Evolutionary conservation across 2,113 vertebrate species (phyloP).

Genomic region (Indicator indicator): DNA sequence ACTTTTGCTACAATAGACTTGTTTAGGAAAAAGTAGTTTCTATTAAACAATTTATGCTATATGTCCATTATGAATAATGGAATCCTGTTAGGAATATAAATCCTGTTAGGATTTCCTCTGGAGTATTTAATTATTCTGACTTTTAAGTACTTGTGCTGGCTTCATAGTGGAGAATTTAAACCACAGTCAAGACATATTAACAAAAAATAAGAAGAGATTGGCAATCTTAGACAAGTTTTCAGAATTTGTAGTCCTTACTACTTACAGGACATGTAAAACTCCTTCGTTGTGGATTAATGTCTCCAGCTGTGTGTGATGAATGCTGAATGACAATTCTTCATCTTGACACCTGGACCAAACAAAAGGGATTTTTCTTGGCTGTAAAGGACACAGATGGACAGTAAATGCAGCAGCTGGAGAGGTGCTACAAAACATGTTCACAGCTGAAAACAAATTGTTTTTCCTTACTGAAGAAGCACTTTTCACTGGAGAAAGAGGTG

Average conservation of each 20-base stretch:
- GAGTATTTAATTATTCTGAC: neutral
- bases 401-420: neutral
- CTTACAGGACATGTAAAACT: neutral
- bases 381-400: neutral
- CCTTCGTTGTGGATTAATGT: neutral
- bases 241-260: neutral
- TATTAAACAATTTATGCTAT: neutral
- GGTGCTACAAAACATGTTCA: neutral
- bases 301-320: neutral
- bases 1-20: neutral
- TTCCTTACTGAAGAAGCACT: neutral
- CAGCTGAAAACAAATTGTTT: neutral
- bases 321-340: neutral
- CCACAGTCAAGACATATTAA: neutral
- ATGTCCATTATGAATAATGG: neutral
- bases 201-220: fast-evolving
- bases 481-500: neutral
- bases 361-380: neutral
- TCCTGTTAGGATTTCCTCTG: neutral
- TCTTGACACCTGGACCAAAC: neutral
- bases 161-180: neutral
- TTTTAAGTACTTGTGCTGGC: neutral
- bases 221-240: neutral
- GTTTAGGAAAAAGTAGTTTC: neutral
- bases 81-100: too few species aligned